phyloP scores from a whole-genome alignment of 1,140 invertebrate species.

The Heliconius himera region DNA sequence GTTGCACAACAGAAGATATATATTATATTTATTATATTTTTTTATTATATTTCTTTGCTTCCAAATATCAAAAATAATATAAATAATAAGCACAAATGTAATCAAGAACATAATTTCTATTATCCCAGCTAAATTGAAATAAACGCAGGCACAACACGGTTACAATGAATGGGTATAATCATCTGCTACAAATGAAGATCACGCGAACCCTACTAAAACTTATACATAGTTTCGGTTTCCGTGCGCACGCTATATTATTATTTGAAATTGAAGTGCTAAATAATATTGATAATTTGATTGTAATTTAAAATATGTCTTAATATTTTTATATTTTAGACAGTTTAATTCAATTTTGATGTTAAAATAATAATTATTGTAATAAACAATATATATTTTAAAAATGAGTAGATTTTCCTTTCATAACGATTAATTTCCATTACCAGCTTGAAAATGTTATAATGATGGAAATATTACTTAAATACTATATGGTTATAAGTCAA shows the following conservation, averaged over 20 bases:
- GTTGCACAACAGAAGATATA: neutral
- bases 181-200: slow-evolving; percentile 15
- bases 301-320: neutral
- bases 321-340: too few species aligned
- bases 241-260: neutral
- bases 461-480: too few species aligned
- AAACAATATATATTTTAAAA: too few species aligned
- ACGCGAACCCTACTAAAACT: slow-evolving; percentile 12
- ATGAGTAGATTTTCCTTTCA: too few species aligned
- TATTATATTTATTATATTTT: too few species aligned
- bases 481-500: too few species aligned
- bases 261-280: slow-evolving; percentile 13
- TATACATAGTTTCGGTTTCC: slow-evolving; percentile 5
- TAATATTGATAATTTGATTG: neutral
- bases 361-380: too few species aligned
- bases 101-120: slow-evolving; percentile 4
- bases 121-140: slow-evolving; percentile 11
- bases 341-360: too few species aligned
- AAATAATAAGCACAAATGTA: slow-evolving; percentile 1
- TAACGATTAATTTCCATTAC: too few species aligned
- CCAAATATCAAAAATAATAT: slow-evolving; percentile 2
- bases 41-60: neutral
- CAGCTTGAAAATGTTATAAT: too few species aligned
- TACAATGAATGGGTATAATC: slow-evolving; percentile 12
- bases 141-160: neutral